Base-by-base conservation (phyloP, 2,797 vertebrate species). In the Fringilla coelebs region DNA sequence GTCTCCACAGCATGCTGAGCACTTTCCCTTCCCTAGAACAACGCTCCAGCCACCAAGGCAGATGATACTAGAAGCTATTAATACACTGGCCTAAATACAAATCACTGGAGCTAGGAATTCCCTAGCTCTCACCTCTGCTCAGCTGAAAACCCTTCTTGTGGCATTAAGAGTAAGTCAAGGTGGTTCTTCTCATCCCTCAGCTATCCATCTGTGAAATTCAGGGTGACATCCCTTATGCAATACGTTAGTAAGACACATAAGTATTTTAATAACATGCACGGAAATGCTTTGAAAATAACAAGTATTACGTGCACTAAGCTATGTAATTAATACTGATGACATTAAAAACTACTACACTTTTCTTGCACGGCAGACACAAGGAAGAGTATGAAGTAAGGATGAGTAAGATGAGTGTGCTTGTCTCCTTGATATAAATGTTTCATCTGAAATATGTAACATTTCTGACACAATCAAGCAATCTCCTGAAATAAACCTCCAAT, bases 21-120 rank as follows among this genome's bases (percentile, higher is more conserved):
- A 24, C 58, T 88, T 51, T 2, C 26, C 8, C n/a, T 54, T 62
- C 48, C 66, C 74, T 38, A 58, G 58, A 62, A 75, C 58, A 68
- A 85, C 0, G 0, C n/a, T 57, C 7, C 29, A 89, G 70, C 57
- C 49, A 84, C 51, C 11, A 2, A 73, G 36, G 83, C 73, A 86
- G 73, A 68, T 68, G 54, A 89, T 51, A 72, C 9, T 48, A 43
- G 13, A 86, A 88, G 83, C 91, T 94, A 91, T 91, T 91, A 94
- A 95, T 96, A 96, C 34, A 6, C 40, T 70, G 85, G 62, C 96
- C 94, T 94, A 94, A 76, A 95, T 91, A 93, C 89, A 93, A 90
- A 78, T 60, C 73, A 81, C 55, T 66, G 31, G 66, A 66, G 83
- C 70, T 86, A 75, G 95, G 79, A 94, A 94, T 76, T 86, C 77